phyloP scores from a whole-genome alignment of 2,888 invertebrate genomes.

The Diabrotica balteata region DNA sequence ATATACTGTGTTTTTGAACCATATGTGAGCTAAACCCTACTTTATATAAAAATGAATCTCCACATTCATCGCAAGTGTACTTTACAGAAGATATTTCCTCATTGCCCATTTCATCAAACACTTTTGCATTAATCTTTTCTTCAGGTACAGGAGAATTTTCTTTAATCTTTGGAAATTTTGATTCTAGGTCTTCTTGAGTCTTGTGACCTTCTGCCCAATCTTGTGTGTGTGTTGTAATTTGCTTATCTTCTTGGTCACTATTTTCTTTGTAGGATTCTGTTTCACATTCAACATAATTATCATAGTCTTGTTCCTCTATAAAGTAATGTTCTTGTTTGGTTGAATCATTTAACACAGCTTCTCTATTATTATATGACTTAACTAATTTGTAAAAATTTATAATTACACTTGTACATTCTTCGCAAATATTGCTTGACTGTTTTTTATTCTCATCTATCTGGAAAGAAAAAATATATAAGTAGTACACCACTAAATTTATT shows the following conservation, averaged over 20 bases:
- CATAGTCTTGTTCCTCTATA: constrained; percentile 32
- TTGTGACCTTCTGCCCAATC: constrained; percentile 3
- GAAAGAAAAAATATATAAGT: too few species aligned
- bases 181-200: neutral
- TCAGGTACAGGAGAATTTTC: constrained; percentile 15
- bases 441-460: constrained; percentile 23
- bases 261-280: constrained; percentile 24
- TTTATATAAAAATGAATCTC: constrained; percentile 32
- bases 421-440: constrained; percentile 24
- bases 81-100: constrained; percentile 26
- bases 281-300: constrained; percentile 31
- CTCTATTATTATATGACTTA: constrained; percentile 21
- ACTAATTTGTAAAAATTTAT: constrained; percentile 27
- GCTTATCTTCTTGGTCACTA: constrained; percentile 16
- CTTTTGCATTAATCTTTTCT: constrained; percentile 14
- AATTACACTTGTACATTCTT: constrained; percentile 27
- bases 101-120: constrained; percentile 26
- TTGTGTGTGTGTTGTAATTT: neutral
- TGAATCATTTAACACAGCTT: constrained; percentile 8
- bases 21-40: constrained; percentile 34
- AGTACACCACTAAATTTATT: too few species aligned
- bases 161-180: neutral
- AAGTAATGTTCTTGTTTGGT: constrained; percentile 28
- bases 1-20: constrained; percentile 30
- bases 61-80: constrained; percentile 31